Conservation (phyloP, 1,140 invertebrate species). For the Drosophila murphyi region DNA sequence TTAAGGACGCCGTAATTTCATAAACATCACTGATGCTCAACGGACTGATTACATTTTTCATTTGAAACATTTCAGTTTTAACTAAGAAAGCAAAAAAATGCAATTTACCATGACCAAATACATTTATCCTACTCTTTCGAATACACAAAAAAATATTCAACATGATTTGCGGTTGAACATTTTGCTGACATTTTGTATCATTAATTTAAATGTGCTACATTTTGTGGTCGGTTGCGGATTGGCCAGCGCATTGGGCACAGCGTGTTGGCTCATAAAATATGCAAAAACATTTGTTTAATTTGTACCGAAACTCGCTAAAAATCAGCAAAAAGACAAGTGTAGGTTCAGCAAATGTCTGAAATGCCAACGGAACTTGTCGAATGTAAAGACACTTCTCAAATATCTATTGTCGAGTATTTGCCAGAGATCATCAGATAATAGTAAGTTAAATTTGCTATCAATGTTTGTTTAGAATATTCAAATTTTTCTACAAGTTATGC, state of each 20-base stretch:
- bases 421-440: neutral
- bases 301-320: conserved; percentile 34
- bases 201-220: conserved; percentile 73
- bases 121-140: neutral
- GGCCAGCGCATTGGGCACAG: conserved; percentile 23
- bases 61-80: neutral
- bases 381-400: neutral
- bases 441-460: too few species aligned
- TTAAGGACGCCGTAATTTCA: conserved; percentile 62
- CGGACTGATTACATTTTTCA: neutral
- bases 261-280: conserved; percentile 59
- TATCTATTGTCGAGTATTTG: neutral
- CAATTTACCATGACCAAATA: conserved; percentile 7
- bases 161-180: conserved; percentile 68
- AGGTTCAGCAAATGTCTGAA: conserved; percentile 9
- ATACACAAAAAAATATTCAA: neutral
- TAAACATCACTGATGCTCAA: conserved; percentile 16
- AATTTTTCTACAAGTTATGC: neutral
- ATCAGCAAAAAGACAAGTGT: neutral
- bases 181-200: conserved; percentile 65
- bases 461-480: neutral
- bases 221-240: conserved; percentile 55
- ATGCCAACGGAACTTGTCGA: neutral
- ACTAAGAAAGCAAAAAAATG: conserved; percentile 1
- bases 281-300: conserved; percentile 55